Base-by-base conservation (phyloP, 2,888 invertebrate genomes). In the Drosophila barbarae region DNA sequence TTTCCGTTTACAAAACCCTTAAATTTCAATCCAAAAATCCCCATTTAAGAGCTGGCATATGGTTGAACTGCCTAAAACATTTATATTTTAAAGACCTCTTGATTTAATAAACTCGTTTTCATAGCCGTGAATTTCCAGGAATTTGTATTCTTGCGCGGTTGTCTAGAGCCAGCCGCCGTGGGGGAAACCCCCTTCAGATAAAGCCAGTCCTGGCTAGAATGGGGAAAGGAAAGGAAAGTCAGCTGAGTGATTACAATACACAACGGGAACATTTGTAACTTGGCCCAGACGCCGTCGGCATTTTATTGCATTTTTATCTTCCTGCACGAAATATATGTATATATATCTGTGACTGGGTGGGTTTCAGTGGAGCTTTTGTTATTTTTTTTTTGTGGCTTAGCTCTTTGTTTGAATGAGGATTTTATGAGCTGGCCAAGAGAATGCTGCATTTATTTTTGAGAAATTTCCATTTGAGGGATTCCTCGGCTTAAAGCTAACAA, bases 221-320 rank as follows among this genome's bases (percentile, higher is more conserved):
- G 42, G 30, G 39, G 1, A 26, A 5, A 26, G 13, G 21, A 13
- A 38, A 10, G 39, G 39, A 54, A 73, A 59, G 66, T 64, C 64
- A 67, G 56, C 73, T 73, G 69, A 77, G 69, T 75, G 71, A 75
- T 77, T 73, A 77, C 76, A 75, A 73, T 77, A 75, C 75, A 65
- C 73, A 73, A 53, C 53, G 66, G 71, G 60, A 32, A 66, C 75
- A 75, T 77, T 75, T 77, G 65, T 68, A 55, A 63, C 49, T 47
- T 38, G 44, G 52, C 39, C n/a, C 41, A 58, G 55, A 55, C 64
- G 46, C 46, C 55, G 56, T 61, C 65, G 61, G 52, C 63, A 49
- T 75, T 77, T 70, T 77, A 75, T 73, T 73, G 63, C 73, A 69
- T 67, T 74, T 77, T 76, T 74, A 78, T 76, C 57, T 65, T 50